Conservation (phyloP, 2,113 vertebrate genomes). For the human (Homo sapiens) region GRCh38 chr18:54731501-54732000, state of each 20-base stretch:
- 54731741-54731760: background rate
- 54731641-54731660: no score
- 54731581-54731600: no score
- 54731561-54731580: no score
- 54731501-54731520: no score
- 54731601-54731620: no score
- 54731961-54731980: background rate
- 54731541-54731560: no score
- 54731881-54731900: background rate
- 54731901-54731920: background rate
- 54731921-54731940: background rate
- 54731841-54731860: background rate
- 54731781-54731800: background rate
- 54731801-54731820: background rate
- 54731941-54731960: background rate
- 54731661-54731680: no score
- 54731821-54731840: background rate
- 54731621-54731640: no score
- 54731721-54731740: background rate
- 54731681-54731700: background rate
- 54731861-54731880: background rate
- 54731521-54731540: no score
- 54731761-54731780: background rate
- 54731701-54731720: background rate
- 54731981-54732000: background rate